These are phyloP conservation scores for Drosophila azteca DNA, from an alignment of 1,140 invertebrate genomes.

Conservation along the genomic window DNA sequence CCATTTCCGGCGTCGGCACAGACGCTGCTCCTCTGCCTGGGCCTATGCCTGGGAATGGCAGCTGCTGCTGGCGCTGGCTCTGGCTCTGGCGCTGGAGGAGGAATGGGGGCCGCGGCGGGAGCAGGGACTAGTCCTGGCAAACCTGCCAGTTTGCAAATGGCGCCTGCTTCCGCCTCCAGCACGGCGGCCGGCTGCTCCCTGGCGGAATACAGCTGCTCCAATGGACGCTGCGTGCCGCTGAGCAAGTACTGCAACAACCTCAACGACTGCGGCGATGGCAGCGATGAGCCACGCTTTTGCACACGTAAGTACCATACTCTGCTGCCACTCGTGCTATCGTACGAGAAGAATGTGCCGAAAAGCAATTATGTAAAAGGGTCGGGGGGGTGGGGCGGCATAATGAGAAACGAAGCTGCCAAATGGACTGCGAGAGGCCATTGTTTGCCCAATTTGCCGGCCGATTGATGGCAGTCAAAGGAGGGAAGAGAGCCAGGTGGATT, in stretches of 20 bases:
- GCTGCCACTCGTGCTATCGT: not conserved
- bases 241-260: conserved; percentile 92
- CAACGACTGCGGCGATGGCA: conserved; percentile 93
- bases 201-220: conserved; percentile 91
- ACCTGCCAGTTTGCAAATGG: conserved; percentile 61
- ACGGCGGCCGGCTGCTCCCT: conserved; percentile 86
- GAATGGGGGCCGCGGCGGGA: conserved; percentile 3
- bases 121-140: conserved; percentile 41
- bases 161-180: conserved; percentile 17
- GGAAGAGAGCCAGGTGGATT: conserved; percentile 2
- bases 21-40: conserved; percentile 51
- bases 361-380: conserved; percentile 64
- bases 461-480: conserved; percentile 14
- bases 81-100: conserved; percentile 22
- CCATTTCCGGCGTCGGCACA: conserved; percentile 37
- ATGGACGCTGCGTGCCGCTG: conserved; percentile 91
- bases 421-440: conserved; percentile 25
- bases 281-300: conserved; percentile 93
- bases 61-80: conserved; percentile 9
- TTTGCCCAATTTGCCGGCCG: conserved; percentile 45
- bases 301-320: conserved; percentile 89
- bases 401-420: conserved; percentile 50
- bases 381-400: conserved; percentile 16
- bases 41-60: conserved; percentile 44
- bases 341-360: not conserved